phyloP scores from a whole-genome alignment of 2,888 invertebrate species.

The Diaprepes abbreviatus region DNA sequence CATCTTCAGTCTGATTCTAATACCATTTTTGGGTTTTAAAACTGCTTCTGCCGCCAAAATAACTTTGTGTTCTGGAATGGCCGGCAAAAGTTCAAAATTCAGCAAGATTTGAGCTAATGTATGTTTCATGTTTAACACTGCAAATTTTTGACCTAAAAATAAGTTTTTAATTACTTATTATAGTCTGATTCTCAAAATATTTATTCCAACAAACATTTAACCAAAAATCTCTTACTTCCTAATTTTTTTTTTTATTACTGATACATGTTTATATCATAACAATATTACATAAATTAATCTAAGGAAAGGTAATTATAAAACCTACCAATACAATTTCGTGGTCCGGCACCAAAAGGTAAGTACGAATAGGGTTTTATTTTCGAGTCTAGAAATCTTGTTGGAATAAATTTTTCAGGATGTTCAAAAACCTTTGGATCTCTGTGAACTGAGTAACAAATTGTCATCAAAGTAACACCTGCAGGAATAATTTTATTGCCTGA shows the following conservation, averaged over 20 bases:
- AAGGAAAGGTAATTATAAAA: too few relatives aligned
- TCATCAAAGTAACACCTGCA: conserved; percentile 19
- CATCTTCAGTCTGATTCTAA: conserved; percentile 44
- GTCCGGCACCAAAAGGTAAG: conserved; percentile 50
- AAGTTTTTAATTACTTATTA: neutral
- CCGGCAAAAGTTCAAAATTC: conserved; percentile 63
- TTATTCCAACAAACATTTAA: too few relatives aligned
- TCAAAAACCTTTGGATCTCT: conserved; percentile 40
- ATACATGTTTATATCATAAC: too few relatives aligned
- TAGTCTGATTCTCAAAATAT: too few relatives aligned
- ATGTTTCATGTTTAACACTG: conserved; percentile 71
- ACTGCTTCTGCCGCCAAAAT: conserved; percentile 48
- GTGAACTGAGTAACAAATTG: conserved; percentile 34
- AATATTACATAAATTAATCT: too few relatives aligned
- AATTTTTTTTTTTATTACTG: too few relatives aligned
- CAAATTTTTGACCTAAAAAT: conserved; percentile 65
- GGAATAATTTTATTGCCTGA: conserved; percentile 25
- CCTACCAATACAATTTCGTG: conserved; percentile 50
- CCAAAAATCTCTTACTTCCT: too few relatives aligned
- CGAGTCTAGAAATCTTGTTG: conserved; percentile 38
- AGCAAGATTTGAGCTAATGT: conserved; percentile 70
- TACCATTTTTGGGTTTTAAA: conserved; percentile 50
- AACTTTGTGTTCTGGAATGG: conserved; percentile 48
- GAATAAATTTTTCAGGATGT: conserved; percentile 46
- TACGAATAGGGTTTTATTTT: conserved; percentile 39